Evolutionary conservation across 2,797 vertebrate species (phyloP), one percentile per base, ranked within the genome.

Genomic region (Hirundo rustica): DNA sequence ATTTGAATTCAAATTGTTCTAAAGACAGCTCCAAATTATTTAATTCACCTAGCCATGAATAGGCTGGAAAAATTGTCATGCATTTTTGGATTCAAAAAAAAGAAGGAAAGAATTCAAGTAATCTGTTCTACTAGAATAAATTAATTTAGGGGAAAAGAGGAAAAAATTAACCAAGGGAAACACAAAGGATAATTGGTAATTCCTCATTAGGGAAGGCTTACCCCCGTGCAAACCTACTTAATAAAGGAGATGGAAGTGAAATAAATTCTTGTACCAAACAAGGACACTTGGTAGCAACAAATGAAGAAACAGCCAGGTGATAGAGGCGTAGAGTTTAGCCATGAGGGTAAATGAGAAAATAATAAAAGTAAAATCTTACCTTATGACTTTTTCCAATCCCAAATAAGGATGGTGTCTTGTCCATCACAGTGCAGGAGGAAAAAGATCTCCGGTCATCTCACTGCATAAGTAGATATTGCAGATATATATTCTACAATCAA

Each of bases 81-180:
- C 93, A 45, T 26, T 12, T 4, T 36, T 96, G 75, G 60, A 89
- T 19, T 51, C 8, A 0, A 27, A 94, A 27, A 94, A 92, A 72
- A 53, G 11, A 22, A 20, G 7, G 51, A 95, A 96, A 91, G 8
- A 93, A 60, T 78, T 38, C 60, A 7, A 68, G 20, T 61, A 79
- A 91, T 87, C 54, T 12, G 10, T 70, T 89, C 73, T 70, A 55
- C 36, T 87, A 89, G 91, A 94, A 95, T 54, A 89, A 96, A 92
- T 53, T n/a, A 64, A 78, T 25, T 92, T 36, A 19, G 4, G 4
- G 10, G 4, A 1, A 27, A 64, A 36, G 1, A 16, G 4, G 12
- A 13, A 5, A 68, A 74, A 70, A 55, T 6, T 8, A 7, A 61
- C 13, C 5, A 13, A 45, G 30, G 5, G 48, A 77, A 90, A 64